These are phyloP conservation scores for Kryptopterus vitreolus DNA, from an alignment of 2,797 vertebrate species.

Conservation along the genomic window DNA sequence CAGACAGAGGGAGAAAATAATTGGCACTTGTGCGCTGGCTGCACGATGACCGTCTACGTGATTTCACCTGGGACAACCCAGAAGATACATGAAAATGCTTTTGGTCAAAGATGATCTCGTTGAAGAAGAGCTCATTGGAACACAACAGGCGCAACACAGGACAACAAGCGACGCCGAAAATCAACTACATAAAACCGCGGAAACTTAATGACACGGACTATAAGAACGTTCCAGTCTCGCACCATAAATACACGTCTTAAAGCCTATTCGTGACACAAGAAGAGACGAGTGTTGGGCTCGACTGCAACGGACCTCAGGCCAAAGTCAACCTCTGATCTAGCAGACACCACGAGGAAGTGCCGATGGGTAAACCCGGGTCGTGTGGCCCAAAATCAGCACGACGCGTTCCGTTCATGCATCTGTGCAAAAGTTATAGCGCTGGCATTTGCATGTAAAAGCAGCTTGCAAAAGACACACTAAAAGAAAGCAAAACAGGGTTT, in stretches of 20 bases:
- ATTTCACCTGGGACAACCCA: not conserved
- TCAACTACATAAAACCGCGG: not conserved
- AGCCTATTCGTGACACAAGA: not conserved
- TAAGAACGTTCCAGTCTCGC: not conserved
- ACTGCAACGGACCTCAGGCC: constrained; percentile 6
- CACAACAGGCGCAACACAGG: not conserved
- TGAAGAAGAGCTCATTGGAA: constrained; percentile 57
- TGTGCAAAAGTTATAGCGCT: not conserved
- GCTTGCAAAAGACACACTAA: not conserved
- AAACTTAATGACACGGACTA: not conserved
- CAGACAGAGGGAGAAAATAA: constrained; percentile 15
- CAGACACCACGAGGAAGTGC: not conserved
- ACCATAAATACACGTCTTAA: not conserved
- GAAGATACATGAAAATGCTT: not conserved
- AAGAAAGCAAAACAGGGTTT: not conserved
- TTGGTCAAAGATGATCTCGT: constrained; percentile 4
- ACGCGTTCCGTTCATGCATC: constrained; percentile 6
- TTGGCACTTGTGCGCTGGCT: constrained; percentile 17
- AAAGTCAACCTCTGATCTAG: not conserved
- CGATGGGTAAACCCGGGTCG: not conserved
- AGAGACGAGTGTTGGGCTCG: not conserved
- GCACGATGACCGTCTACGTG: constrained; percentile 14
- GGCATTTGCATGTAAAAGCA: not conserved
- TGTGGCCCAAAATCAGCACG: not conserved
- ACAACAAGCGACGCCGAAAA: too few species aligned